Base-by-base conservation (phyloP, 2,888 invertebrate genomes). In the Furcula furcula region DNA sequence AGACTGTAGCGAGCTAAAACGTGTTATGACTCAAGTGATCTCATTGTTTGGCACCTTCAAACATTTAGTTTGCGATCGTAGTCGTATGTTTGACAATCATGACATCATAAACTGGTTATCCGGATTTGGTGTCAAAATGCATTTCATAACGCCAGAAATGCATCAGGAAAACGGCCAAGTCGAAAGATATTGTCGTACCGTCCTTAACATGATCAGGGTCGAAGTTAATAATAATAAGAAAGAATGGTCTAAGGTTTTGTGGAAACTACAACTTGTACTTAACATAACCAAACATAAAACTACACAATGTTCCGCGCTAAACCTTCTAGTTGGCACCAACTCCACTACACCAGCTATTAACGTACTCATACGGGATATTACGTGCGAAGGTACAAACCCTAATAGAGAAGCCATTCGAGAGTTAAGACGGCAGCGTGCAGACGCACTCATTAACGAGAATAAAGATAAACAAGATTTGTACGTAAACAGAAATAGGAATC, bases 211-310 rank as follows among this genome's bases (percentile, higher is more conserved):
- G 40, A 1, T 40, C 1, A 20, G 35, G 1, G 4, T 36, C 2
- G 32, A 40, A 14, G 14, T 11, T 3, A 11, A 20, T 4, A 18
- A 12, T n/a, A 20, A 14, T 7, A 23, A 20, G 2, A 9, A 4
- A 2, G 7, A 5, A 3, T 40, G 40, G 32, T 22, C 35, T 6
- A 18, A 25, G 2, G 16, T 4, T 1, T 6, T 40, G 1, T 40
- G 35, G 40, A 35, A 35, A 5, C 15, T 40, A 6, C 40, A 40
- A 26, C 18, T 40, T 1, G 27, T 7, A 0, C 11, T 39, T 1
- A 32, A 32, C 7, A 14, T 35, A 15, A 29, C 21, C 7, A 40
- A 9, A 2, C 31, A 35, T 0, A 12, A 14, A 1, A 22, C 40
- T 0, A 35, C 28, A 3, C 32, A 9, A 7, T 14, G 11, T 6